phyloP scores from a whole-genome alignment of 2,888 invertebrate genomes.

The Leucophenga montana region DNA sequence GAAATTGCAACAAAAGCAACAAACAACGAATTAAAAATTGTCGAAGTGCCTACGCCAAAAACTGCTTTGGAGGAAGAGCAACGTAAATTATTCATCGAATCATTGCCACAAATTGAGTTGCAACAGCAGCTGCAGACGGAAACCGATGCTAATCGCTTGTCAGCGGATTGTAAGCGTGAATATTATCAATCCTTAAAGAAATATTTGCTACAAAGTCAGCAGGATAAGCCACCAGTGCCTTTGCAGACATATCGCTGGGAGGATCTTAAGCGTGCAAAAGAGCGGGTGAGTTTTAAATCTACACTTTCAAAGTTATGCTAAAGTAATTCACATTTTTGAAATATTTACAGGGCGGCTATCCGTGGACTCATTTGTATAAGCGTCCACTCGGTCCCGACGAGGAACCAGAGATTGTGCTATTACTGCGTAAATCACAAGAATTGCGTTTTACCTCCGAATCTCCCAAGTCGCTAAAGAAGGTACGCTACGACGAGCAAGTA shows the following conservation, averaged over 20 bases:
- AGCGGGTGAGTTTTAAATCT: constrained; percentile 69
- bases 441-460: constrained; percentile 70
- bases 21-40: constrained; percentile 50
- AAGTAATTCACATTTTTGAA: background rate
- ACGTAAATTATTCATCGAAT: constrained; percentile 69
- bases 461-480: constrained; percentile 72
- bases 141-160: constrained; percentile 63
- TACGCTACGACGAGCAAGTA: constrained; percentile 73
- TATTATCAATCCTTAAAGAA: constrained; percentile 71
- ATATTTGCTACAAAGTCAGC: constrained; percentile 63
- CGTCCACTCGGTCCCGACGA: constrained; percentile 75
- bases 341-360: constrained; percentile 79
- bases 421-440: constrained; percentile 71
- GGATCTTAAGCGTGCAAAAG: constrained; percentile 81
- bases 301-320: background rate
- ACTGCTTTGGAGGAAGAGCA: constrained; percentile 68
- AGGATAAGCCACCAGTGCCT: constrained; percentile 78
- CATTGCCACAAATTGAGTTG: constrained; percentile 64
- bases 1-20: constrained; percentile 3
- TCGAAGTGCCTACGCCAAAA: constrained; percentile 65
- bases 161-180: constrained; percentile 69
- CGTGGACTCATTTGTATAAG: constrained; percentile 86
- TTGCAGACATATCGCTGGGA: constrained; percentile 88
- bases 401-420: constrained; percentile 71
- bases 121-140: constrained; percentile 41